A percentile compares a stretch with the other conserved stretches of the same genome.
Evolutionary conservation across 2,888 invertebrate species (phyloP).

Genomic region (Erebia aethiops): DNA sequence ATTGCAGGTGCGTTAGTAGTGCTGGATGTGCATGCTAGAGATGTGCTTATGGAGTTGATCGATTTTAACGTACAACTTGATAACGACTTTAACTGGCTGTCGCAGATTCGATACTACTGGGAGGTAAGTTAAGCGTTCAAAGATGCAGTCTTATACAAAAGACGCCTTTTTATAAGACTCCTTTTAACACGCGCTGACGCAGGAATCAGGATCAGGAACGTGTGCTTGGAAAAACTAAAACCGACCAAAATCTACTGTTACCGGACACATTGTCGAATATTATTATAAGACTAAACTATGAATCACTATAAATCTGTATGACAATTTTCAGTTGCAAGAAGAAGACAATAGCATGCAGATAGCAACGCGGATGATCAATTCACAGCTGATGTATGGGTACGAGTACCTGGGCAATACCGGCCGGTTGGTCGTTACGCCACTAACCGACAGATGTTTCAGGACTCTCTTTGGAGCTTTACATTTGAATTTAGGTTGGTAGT

Average conservation of each 20-base stretch:
- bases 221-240: too few relatives aligned
- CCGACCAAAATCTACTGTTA: too few relatives aligned
- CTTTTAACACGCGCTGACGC: too few relatives aligned
- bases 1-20: conserved; percentile 92
- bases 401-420: conserved; percentile 96
- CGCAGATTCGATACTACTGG: conserved; percentile 92
- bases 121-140: conserved; percentile 73
- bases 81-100: conserved; percentile 95
- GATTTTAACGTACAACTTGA: conserved; percentile 85
- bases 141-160: neutral
- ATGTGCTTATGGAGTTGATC: conserved; percentile 89
- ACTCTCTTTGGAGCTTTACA: conserved; percentile 96
- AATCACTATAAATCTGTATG: neutral
- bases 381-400: conserved; percentile 93
- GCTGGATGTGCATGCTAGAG: conserved; percentile 95
- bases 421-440: conserved; percentile 94
- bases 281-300: too few relatives aligned
- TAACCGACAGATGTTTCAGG: conserved; percentile 96
- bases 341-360: conserved; percentile 75
- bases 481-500: conserved; percentile 87
- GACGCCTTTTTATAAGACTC: too few relatives aligned
- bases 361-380: conserved; percentile 94
- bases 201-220: too few relatives aligned
- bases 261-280: too few relatives aligned
- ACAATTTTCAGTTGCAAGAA: conserved; percentile 72